phyloP scores from a whole-genome alignment of 2,888 invertebrate species.

The Drosophila affinis region DNA sequence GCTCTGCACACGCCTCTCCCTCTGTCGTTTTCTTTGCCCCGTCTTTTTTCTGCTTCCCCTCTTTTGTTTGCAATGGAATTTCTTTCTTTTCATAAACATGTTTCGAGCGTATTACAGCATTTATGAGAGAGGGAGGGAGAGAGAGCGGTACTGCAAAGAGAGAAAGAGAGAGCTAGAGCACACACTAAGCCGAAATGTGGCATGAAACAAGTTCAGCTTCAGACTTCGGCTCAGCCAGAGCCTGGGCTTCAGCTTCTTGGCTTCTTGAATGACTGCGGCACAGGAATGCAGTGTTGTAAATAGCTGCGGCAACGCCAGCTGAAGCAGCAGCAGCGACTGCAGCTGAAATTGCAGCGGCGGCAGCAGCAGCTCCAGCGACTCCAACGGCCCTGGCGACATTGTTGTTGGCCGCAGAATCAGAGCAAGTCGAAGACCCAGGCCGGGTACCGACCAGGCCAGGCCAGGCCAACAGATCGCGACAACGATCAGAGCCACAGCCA shows the following conservation, averaged over 20 bases:
- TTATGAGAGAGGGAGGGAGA: slow-evolving; percentile 58
- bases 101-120: slow-evolving; percentile 77
- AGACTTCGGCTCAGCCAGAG: slow-evolving; percentile 14
- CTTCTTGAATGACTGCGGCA: slow-evolving; percentile 74
- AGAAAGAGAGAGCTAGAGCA: slow-evolving; percentile 60
- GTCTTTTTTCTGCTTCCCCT: slow-evolving; percentile 16
- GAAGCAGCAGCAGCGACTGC: slow-evolving; percentile 32
- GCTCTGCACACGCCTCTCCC: slow-evolving; percentile 59
- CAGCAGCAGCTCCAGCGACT: slow-evolving; percentile 40
- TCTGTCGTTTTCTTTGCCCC: slow-evolving; percentile 33
- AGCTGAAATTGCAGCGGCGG: slow-evolving; percentile 25
- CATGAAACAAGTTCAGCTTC: slow-evolving; percentile 72
- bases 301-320: slow-evolving; percentile 53
- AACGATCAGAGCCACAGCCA: slow-evolving; percentile 60
- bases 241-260: slow-evolving; percentile 33
- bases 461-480: slow-evolving; percentile 66
- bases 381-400: slow-evolving; percentile 54
- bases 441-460: slow-evolving; percentile 36
- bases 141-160: slow-evolving; percentile 37
- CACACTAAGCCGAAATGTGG: slow-evolving; percentile 65
- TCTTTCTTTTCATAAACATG: slow-evolving; percentile 81
- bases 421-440: slow-evolving; percentile 52
- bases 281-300: slow-evolving; percentile 76
- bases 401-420: slow-evolving; percentile 68
- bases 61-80: slow-evolving; percentile 79